These are phyloP conservation scores for Noctuana brunneofusca DNA, from an alignment of 2,888 invertebrate genomes.

Conservation along the genomic window DNA sequence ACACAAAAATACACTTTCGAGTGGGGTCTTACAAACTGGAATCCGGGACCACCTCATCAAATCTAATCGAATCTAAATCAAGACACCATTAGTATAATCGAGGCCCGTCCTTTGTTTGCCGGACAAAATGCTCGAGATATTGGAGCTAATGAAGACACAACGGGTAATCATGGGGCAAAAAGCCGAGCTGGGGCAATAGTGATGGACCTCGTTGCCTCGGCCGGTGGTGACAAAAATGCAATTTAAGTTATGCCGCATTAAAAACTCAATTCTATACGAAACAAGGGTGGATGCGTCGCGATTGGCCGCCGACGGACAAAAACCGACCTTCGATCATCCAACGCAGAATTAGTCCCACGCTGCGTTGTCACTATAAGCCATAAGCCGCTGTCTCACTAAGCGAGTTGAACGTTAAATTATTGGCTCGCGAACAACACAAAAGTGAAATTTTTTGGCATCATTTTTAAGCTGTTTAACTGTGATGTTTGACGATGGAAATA, in stretches of 20 bases:
- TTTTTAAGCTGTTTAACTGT: neutral
- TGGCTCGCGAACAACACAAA: neutral
- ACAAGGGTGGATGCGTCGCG: conserved; percentile 57
- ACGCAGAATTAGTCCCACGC: conserved; percentile 77
- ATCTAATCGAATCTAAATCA: conserved; percentile 45
- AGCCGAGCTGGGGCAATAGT: conserved; percentile 37
- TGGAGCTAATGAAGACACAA: conserved; percentile 70
- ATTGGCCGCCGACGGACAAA: conserved; percentile 51
- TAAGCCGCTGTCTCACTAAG: neutral
- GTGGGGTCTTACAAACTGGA: conserved; percentile 19
- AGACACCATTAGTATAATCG: conserved; percentile 48
- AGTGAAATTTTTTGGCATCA: neutral
- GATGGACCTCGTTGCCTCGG: conserved; percentile 35
- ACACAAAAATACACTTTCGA: conserved; percentile 18
- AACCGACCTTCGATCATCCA: conserved; percentile 62
- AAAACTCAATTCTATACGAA: conserved; percentile 70
- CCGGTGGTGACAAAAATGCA: conserved; percentile 79
- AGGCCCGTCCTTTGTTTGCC: conserved; percentile 49
- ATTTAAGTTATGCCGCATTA: conserved; percentile 74
- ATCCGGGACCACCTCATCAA: conserved; percentile 32
- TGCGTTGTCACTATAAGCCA: conserved; percentile 48
- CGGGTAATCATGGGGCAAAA: conserved; percentile 62
- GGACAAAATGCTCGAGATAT: conserved; percentile 47
- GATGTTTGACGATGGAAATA: neutral
- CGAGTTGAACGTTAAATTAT: neutral